Evolutionary conservation across 2,797 vertebrate genomes (phyloP).

Genomic region (Lepus townsendii): DNA sequence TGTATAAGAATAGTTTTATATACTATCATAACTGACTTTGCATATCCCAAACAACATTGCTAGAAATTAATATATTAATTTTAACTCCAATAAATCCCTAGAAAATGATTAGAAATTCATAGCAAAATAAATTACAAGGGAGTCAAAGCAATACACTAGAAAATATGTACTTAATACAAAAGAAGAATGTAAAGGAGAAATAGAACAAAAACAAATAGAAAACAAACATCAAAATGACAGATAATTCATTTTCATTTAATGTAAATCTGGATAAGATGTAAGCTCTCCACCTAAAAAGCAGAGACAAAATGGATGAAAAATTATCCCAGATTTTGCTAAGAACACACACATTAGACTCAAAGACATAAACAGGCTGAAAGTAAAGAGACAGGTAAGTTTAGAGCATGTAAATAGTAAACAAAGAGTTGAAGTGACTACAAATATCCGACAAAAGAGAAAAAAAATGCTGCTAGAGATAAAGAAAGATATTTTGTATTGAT

Average conservation of each 20-base stretch:
- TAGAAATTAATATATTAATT: background rate
- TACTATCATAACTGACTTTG: too few species aligned
- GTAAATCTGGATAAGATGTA: too few species aligned
- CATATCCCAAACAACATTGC: background rate
- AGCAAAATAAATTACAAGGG: too few species aligned
- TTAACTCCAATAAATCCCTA: too few species aligned
- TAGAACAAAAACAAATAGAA: too few species aligned
- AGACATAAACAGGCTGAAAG: background rate
- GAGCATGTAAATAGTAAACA: background rate
- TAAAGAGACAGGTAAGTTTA: background rate
- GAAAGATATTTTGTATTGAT: background rate
- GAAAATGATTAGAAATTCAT: too few species aligned
- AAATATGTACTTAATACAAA: too few species aligned
- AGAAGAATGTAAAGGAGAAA: too few species aligned
- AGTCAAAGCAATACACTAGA: too few species aligned
- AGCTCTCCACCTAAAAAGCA: too few species aligned
- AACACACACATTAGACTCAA: background rate
- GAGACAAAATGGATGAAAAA: background rate
- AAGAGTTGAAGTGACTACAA: background rate
- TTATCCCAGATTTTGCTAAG: too few species aligned
- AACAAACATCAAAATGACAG: background rate
- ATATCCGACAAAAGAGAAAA: background rate
- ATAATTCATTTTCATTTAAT: background rate
- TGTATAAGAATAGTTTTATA: background rate
- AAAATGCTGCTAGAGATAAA: background rate